Percentiles rank a stretch among this genome's conserved stretches.
These are phyloP conservation scores for Listronotus bonariensis DNA, from an alignment of 1,140 invertebrate genomes.

Conservation along the genomic window DNA sequence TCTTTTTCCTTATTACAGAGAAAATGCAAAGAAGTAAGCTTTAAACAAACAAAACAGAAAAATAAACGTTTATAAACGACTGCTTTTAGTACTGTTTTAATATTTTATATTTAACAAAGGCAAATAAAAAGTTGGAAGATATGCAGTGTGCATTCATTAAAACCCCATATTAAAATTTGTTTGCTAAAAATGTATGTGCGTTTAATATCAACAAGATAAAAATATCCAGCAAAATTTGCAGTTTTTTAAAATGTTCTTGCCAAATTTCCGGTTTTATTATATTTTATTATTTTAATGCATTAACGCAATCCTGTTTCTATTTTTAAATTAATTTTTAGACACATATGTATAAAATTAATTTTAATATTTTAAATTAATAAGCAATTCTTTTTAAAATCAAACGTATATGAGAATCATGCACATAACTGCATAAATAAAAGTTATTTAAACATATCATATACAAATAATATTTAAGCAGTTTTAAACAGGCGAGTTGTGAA, in stretches of 20 bases:
- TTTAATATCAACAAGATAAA: conserved; percentile 8
- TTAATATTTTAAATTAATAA: no score
- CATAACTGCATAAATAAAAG: no score
- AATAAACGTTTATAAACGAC: conserved; percentile 12
- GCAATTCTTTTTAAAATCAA: no score
- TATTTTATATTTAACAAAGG: conserved; percentile 14
- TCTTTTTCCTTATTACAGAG: not conserved
- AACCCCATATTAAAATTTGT: conserved; percentile 10
- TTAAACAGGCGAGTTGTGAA: no score
- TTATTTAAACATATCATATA: no score
- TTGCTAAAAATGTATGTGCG: conserved; percentile 8
- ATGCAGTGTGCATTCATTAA: conserved; percentile 12
- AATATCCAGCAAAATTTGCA: conserved; percentile 4
- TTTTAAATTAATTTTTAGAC: no score
- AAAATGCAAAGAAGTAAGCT: conserved; percentile 2
- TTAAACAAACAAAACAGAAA: not conserved
- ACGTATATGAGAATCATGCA: no score
- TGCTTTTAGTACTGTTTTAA: conserved; percentile 10
- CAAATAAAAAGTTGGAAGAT: conserved; percentile 14
- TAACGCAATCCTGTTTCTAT: no score
- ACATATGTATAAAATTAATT: no score
- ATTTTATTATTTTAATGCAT: no score
- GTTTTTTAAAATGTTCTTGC: not conserved
- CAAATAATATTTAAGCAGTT: no score
- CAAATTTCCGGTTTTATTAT: no score